Conservation (phyloP, 2,113 vertebrate species). For the Gambusia affinis region DNA sequence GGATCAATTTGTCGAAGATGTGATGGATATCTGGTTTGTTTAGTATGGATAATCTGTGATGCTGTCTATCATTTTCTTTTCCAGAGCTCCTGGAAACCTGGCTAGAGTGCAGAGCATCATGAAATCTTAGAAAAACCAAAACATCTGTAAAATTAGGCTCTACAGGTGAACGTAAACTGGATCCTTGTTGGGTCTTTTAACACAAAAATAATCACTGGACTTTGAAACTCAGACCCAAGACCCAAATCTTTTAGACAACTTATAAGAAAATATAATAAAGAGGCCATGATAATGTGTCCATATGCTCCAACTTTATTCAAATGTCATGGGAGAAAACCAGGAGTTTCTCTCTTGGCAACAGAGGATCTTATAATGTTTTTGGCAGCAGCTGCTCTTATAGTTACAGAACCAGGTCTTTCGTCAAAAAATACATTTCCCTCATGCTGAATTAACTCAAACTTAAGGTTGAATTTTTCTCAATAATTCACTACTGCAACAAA, state of each 20-base stretch:
- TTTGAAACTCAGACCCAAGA: too few relatives aligned
- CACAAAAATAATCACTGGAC: too few relatives aligned
- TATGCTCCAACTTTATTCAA: neutral
- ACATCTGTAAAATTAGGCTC: neutral
- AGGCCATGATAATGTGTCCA: neutral
- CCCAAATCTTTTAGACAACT: neutral
- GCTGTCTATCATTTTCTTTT: too few relatives aligned
- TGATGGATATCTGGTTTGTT: too few relatives aligned
- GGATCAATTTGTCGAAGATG: too few relatives aligned
- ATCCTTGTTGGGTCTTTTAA: accelerated
- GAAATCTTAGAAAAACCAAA: too few relatives aligned
- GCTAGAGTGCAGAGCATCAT: too few relatives aligned
- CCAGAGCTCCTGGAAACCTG: too few relatives aligned
- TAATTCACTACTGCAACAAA: neutral
- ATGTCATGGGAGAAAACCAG: neutral
- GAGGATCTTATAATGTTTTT: neutral
- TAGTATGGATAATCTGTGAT: too few relatives aligned
- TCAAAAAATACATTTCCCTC: neutral
- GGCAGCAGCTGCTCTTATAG: neutral
- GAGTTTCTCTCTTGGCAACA: neutral
- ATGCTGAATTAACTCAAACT: neutral
- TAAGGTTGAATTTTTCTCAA: neutral
- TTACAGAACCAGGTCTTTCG: neutral
- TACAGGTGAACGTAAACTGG: neutral
- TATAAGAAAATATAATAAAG: neutral